These are phyloP conservation scores for Chloropsis hardwickii DNA, from an alignment of 2,113 vertebrate species.

Conservation along the genomic window DNA sequence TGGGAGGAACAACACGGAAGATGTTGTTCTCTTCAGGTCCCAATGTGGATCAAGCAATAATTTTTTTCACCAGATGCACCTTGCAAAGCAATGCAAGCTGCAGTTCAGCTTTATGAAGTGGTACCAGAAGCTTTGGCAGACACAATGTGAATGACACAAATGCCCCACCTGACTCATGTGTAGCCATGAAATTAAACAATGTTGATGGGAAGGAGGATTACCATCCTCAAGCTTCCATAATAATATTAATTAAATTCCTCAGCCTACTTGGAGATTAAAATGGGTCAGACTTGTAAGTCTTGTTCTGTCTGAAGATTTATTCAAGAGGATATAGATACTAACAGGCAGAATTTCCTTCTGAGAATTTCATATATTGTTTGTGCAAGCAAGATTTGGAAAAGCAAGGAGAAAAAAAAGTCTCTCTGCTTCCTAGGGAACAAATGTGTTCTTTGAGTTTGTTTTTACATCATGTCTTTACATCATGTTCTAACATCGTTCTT, in stretches of 20 bases:
- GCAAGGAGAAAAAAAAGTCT: background rate
- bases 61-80: background rate
- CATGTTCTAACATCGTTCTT: background rate
- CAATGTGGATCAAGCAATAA: background rate
- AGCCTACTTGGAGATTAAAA: background rate
- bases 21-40: background rate
- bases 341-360: background rate
- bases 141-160: background rate
- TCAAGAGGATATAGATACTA: background rate
- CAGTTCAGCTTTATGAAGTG: background rate
- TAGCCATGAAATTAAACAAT: background rate
- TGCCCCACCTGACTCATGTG: accelerated
- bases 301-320: background rate
- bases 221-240: background rate
- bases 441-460: background rate
- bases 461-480: background rate
- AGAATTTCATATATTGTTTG: background rate
- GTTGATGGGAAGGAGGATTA: background rate
- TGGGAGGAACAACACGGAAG: background rate
- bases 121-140: background rate
- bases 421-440: background rate
- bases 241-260: background rate
- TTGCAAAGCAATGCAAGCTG: background rate
- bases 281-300: background rate
- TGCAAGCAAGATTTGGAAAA: background rate